Evolutionary conservation across 2,888 invertebrate genomes (phyloP).

Genomic region (Drosophila tripunctata): DNA sequence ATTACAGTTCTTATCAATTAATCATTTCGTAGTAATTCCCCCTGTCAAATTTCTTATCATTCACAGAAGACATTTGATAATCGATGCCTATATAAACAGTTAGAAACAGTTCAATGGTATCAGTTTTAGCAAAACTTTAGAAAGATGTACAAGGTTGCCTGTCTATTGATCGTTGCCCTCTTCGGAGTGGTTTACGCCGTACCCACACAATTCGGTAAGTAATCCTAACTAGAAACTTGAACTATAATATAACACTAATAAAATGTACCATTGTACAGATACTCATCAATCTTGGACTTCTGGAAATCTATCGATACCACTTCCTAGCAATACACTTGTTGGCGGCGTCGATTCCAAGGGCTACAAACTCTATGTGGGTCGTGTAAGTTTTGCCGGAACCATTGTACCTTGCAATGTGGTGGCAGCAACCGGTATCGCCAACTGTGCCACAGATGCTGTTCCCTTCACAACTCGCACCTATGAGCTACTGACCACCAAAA

Average conservation of each 20-base stretch:
- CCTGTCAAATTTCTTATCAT: neutral
- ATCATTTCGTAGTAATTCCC: neutral
- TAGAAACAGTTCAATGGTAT: neutral
- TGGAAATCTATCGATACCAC: slow-evolving; percentile 43
- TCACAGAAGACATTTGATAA: neutral
- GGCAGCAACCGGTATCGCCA: slow-evolving; percentile 46
- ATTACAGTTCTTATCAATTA: neutral
- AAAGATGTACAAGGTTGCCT: slow-evolving; percentile 10
- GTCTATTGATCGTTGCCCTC: slow-evolving; percentile 1
- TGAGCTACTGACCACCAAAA: slow-evolving; percentile 33
- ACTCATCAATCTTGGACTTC: slow-evolving; percentile 40
- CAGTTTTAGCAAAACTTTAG: neutral
- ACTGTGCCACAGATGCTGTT: slow-evolving; percentile 25
- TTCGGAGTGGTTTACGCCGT: slow-evolving; percentile 5
- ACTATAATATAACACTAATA: neutral
- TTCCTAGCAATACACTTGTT: slow-evolving; percentile 37
- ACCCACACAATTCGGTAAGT: slow-evolving; percentile 9
- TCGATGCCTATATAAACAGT: neutral
- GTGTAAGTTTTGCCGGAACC: slow-evolving; percentile 15
- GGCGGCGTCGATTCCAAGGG: slow-evolving; percentile 58
- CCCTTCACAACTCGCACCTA: slow-evolving; percentile 24
- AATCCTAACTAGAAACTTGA: neutral
- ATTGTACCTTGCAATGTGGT: slow-evolving; percentile 52
- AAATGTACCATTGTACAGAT: neutral
- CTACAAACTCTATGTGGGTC: slow-evolving; percentile 49